Conservation (phyloP, 2,113 vertebrate species). For the Eleginops maclovinus region DNA sequence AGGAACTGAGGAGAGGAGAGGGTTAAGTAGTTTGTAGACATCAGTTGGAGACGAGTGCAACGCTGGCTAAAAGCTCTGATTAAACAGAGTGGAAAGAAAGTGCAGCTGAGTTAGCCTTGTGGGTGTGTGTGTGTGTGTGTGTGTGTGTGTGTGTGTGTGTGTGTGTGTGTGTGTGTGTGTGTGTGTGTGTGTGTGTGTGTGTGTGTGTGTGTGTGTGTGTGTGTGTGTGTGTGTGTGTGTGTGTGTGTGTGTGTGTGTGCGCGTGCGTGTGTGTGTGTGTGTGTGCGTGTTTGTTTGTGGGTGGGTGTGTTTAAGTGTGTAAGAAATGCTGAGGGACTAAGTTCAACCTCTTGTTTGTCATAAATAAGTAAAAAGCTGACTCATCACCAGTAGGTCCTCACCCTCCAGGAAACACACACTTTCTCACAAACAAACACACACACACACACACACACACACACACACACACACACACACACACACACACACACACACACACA, state of each 20-base stretch:
- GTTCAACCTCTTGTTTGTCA: slow-evolving; percentile 63
- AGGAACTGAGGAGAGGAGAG: slow-evolving; percentile 83
- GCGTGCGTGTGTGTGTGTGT: too few relatives aligned
- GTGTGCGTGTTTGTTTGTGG: too few relatives aligned
- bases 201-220: too few relatives aligned
- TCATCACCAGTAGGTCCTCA: slow-evolving; percentile 57
- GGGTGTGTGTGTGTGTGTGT: too few relatives aligned
- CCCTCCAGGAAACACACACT: slow-evolving; percentile 15
- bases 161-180: too few relatives aligned
- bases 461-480: too few relatives aligned
- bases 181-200: too few relatives aligned
- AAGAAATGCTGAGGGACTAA: slow-evolving; percentile 45
- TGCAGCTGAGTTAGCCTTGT: slow-evolving; percentile 62
- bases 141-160: too few relatives aligned
- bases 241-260: too few relatives aligned
- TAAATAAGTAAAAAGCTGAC: slow-evolving; percentile 78
- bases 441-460: not conserved
- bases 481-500: not conserved
- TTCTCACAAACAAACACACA: too few relatives aligned
- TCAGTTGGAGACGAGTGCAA: slow-evolving; percentile 50
- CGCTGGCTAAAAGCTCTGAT: slow-evolving; percentile 73
- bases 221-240: too few relatives aligned
- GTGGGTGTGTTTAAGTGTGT: not conserved
- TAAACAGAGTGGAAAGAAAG: slow-evolving; percentile 71
- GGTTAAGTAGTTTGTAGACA: slow-evolving; percentile 53